Evolutionary conservation across 2,113 vertebrate species (phyloP).

Genomic region (Isurus oxyrinchus): DNA sequence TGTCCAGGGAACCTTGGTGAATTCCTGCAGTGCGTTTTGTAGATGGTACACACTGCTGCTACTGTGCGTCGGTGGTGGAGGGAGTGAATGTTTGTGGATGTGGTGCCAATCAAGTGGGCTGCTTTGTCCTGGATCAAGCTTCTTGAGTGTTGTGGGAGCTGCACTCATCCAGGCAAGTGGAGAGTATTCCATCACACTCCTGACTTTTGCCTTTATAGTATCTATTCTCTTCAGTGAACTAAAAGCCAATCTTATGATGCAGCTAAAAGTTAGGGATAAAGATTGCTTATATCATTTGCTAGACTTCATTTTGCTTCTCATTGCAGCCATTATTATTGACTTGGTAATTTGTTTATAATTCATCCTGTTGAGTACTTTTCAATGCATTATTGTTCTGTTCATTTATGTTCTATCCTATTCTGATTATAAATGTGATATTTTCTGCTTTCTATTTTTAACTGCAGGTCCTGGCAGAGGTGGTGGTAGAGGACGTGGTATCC

Average conservation of each 20-base stretch:
- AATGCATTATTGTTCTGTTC: neutral
- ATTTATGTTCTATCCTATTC: neutral
- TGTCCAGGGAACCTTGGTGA: too few species aligned
- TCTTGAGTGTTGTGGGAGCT: too few species aligned
- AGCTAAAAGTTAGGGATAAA: neutral
- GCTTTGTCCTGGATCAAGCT: too few species aligned
- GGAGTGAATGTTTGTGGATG: too few species aligned
- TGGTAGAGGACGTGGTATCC: conserved; percentile 50
- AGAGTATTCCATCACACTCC: too few species aligned
- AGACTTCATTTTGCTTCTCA: neutral
- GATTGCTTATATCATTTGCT: neutral
- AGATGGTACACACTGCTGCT: too few species aligned
- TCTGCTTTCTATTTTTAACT: neutral
- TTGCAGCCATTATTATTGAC: neutral
- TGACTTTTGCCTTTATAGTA: too few species aligned
- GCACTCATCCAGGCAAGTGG: too few species aligned
- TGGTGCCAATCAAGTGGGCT: too few species aligned
- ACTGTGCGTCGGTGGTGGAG: too few species aligned
- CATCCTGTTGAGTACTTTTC: neutral
- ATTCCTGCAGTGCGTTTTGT: too few species aligned
- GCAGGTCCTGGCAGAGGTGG: conserved; percentile 71
- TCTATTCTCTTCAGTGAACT: too few species aligned
- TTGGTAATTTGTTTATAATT: neutral
- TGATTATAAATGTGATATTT: neutral
- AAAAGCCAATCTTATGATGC: neutral